Evolutionary conservation across 2,113 vertebrate species (phyloP).

Genomic region (Microcebus griseorufus): DNA sequence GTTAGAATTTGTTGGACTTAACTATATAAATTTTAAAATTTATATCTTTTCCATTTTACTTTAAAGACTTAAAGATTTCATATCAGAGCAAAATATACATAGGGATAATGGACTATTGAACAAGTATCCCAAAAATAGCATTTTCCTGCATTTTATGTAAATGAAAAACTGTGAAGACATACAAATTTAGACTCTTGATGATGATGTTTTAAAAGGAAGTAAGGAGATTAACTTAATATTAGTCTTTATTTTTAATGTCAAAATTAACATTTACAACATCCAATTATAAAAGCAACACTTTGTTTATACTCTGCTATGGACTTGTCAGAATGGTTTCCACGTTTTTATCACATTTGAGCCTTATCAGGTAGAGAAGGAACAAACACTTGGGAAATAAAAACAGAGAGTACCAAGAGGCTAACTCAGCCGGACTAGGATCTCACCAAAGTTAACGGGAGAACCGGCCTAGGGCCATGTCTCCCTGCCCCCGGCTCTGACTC

Average conservation of each 20-base stretch:
- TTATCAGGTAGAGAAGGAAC: conserved; percentile 47
- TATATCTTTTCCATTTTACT: conserved; percentile 62
- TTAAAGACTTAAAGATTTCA: conserved; percentile 61
- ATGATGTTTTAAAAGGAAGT: conserved; percentile 59
- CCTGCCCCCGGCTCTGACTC: no score
- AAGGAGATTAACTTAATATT: conserved; percentile 29
- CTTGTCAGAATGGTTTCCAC: conserved; percentile 36
- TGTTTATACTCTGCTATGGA: conserved; percentile 13
- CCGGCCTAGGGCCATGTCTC: not conserved
- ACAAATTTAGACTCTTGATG: conserved; percentile 44
- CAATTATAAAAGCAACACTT: conserved; percentile 40
- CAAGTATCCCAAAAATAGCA: not conserved
- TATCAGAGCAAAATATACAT: conserved; percentile 39
- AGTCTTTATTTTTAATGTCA: conserved; percentile 48
- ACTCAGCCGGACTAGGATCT: not conserved
- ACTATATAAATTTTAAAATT: conserved; percentile 53
- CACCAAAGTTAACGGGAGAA: not conserved
- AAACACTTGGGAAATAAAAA: not conserved
- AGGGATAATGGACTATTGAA: conserved; percentile 28
- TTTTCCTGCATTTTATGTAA: conserved; percentile 28
- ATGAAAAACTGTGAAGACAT: conserved; percentile 7
- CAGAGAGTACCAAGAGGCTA: not conserved
- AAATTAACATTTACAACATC: conserved; percentile 39
- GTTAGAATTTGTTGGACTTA: conserved; percentile 43
- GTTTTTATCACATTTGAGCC: conserved; percentile 59